phyloP scores from a whole-genome alignment of 2,113 vertebrate species.

The Pterophyllum scalare region DNA sequence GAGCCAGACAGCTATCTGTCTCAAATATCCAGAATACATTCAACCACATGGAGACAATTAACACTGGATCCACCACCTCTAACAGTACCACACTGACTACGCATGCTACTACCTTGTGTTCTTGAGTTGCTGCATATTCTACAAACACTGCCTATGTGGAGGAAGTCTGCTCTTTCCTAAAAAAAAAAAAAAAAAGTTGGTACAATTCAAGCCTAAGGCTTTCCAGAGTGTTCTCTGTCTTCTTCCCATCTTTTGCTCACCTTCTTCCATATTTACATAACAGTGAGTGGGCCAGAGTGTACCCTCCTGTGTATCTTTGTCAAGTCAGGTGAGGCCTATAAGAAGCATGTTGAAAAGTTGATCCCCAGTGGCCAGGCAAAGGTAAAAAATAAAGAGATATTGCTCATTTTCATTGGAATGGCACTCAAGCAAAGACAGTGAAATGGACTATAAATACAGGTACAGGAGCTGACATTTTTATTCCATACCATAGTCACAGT shows the following conservation, averaged over 20 bases:
- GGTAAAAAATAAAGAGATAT: slow-evolving; percentile 63
- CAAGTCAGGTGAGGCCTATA: slow-evolving; percentile 64
- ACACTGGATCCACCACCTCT: slow-evolving; percentile 51
- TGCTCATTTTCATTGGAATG: slow-evolving; percentile 61
- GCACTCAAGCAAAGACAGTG: slow-evolving; percentile 54
- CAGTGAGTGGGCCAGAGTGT: slow-evolving; percentile 46
- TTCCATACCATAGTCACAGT: slow-evolving; percentile 64
- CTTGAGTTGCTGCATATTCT: neutral
- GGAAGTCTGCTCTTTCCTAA: slow-evolving; percentile 19
- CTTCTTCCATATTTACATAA: slow-evolving; percentile 65
- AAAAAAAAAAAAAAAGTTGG: slow-evolving; percentile 25
- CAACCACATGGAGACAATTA: slow-evolving; percentile 26
- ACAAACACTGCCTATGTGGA: neutral
- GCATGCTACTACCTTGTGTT: neutral
- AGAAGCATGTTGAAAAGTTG: slow-evolving; percentile 57
- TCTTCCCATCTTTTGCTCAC: slow-evolving; percentile 9
- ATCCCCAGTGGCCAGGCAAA: slow-evolving; percentile 54
- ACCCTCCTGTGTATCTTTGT: slow-evolving; percentile 50
- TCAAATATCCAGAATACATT: slow-evolving; percentile 17
- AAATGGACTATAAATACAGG: slow-evolving; percentile 66
- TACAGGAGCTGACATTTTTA: slow-evolving; percentile 58
- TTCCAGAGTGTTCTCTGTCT: slow-evolving; percentile 6
- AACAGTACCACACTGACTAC: slow-evolving; percentile 23
- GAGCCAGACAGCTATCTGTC: slow-evolving; percentile 9
- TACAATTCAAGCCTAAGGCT: neutral